These are phyloP conservation scores for Sternotherus odoratus DNA, from an alignment of 2,797 vertebrate genomes.

Conservation along the genomic window DNA sequence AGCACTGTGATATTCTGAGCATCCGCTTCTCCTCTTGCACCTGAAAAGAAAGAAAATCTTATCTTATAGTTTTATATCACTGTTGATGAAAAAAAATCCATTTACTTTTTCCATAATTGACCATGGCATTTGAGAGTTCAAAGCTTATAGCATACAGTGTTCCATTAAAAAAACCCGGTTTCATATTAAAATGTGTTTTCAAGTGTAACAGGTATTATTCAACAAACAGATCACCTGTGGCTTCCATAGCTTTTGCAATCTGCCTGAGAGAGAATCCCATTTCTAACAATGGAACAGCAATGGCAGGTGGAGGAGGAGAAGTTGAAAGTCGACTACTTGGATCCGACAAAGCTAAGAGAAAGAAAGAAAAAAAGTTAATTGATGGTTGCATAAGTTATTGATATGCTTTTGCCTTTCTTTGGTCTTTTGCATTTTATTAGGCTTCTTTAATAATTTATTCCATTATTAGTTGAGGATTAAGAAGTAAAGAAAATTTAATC, in stretches of 20 bases:
- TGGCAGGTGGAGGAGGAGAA: constrained; percentile 96
- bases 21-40: constrained; percentile 94
- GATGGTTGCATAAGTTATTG: not conserved
- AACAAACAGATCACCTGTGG: constrained; percentile 87
- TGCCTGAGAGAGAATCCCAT: constrained; percentile 98
- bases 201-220: not conserved
- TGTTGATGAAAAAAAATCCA: rapidly evolving
- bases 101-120: not conserved
- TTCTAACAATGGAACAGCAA: constrained; percentile 94
- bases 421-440: not conserved
- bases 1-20: constrained; percentile 98
- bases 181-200: not conserved
- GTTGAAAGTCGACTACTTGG: constrained; percentile 97
- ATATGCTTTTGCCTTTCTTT: not conserved
- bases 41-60: constrained; percentile 71
- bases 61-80: not conserved
- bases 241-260: constrained; percentile 97
- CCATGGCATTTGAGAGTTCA: not conserved
- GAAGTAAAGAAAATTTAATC: not conserved
- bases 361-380: not conserved
- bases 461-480: not conserved
- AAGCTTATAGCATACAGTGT: not conserved
- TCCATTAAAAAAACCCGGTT: not conserved
- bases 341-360: constrained; percentile 91
- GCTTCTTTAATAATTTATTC: not conserved